These are phyloP conservation scores for Hydractinia echinata DNA, from an alignment of 30 jellyfish, hydroid and myxozoan genomes.

Conservation along the genomic window DNA sequence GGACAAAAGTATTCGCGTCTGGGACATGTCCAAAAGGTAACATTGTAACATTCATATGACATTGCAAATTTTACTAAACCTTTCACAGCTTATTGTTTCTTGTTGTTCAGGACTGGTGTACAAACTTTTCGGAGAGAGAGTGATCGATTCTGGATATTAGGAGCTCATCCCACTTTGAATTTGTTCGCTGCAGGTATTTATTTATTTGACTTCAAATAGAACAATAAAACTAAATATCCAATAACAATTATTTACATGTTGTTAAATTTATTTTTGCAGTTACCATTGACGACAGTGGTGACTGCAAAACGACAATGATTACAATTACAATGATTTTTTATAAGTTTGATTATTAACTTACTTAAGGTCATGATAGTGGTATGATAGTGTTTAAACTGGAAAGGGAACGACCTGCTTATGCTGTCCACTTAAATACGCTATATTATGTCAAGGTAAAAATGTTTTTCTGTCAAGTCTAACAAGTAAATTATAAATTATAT, in stretches of 20 bases:
- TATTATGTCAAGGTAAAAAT: conserved; percentile 69
- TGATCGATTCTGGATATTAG: conserved; percentile 91
- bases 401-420: conserved; percentile 94
- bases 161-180: conserved; percentile 92
- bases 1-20: conserved; percentile 89
- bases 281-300: not conserved
- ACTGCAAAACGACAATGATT: not conserved
- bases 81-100: not conserved
- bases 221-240: not conserved
- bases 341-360: not conserved
- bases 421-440: conserved; percentile 81
- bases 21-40: conserved; percentile 98
- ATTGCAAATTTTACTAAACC: not conserved
- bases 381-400: conserved; percentile 86
- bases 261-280: too few relatives aligned
- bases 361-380: conserved; percentile 92
- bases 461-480: not conserved
- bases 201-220: not conserved
- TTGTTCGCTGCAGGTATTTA: conserved; percentile 85
- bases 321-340: not conserved
- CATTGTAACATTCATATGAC: too few relatives aligned
- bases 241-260: not conserved
- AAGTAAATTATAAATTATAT: not conserved
- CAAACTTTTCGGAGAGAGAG: conserved; percentile 87
- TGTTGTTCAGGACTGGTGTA: conserved; percentile 67